Percentiles rank a stretch among this genome's conserved stretches.
Evolutionary conservation across 2,113 vertebrate species (phyloP).

Genomic region (Arizona elegans): DNA sequence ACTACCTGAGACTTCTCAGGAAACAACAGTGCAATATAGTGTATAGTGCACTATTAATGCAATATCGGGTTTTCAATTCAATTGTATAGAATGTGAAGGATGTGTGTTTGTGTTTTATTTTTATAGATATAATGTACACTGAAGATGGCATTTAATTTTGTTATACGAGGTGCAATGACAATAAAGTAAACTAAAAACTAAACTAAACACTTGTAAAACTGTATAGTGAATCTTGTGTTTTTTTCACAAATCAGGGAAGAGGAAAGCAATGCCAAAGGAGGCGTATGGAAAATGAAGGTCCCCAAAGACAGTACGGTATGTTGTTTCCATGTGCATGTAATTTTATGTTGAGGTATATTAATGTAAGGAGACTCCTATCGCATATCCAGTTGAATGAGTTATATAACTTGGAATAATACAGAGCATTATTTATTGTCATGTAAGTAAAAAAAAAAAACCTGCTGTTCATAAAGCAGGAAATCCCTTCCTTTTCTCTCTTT

Average conservation of each 20-base stretch:
- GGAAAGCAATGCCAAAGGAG: conserved; percentile 94
- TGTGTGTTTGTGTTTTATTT: too few species aligned
- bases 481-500: background rate
- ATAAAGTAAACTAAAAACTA: too few species aligned
- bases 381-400: background rate
- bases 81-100: too few species aligned
- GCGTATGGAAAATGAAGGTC: conserved; percentile 96
- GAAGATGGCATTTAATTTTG: too few species aligned
- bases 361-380: background rate
- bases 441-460: background rate
- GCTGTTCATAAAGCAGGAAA: background rate
- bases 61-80: too few species aligned
- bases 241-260: conserved; percentile 83
- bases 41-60: too few species aligned
- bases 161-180: too few species aligned
- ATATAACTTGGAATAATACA: background rate
- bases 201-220: background rate
- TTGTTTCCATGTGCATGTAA: conserved; percentile 32
- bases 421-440: background rate
- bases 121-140: too few species aligned
- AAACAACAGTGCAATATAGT: too few species aligned
- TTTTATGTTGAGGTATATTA: background rate
- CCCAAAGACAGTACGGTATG: conserved; percentile 89
- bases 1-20: too few species aligned
- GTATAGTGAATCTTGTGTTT: conserved; percentile 27